Conservation (phyloP, 2,797 vertebrate genomes). For the Sebastes trivittatus region DNA sequence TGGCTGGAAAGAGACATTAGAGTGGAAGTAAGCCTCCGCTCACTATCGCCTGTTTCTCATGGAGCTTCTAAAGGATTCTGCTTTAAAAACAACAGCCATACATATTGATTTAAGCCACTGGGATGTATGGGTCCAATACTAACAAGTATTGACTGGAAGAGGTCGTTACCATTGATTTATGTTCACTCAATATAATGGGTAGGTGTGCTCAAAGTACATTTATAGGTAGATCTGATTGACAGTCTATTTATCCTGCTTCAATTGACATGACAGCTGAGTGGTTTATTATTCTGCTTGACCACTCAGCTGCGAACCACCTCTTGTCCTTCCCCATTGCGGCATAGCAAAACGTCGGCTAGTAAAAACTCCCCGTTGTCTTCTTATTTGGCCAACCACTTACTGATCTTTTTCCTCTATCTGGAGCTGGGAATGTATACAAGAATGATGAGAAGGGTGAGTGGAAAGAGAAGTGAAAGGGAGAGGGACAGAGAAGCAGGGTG, state of each 20-base stretch:
- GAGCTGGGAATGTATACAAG: background rate
- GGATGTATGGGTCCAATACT: conserved; percentile 71
- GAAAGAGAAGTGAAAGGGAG: conserved; percentile 1
- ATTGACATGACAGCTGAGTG: conserved; percentile 74
- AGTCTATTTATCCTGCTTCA: conserved; percentile 75
- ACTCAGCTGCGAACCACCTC: conserved; percentile 59
- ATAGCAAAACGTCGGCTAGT: conserved; percentile 39
- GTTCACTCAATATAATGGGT: conserved; percentile 78
- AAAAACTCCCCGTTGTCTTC: conserved; percentile 52
- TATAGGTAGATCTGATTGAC: conserved; percentile 73
- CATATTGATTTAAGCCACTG: conserved; percentile 69
- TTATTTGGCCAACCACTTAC: conserved; percentile 25
- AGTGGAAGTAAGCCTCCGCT: conserved; percentile 38
- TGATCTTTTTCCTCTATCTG: conserved; percentile 21
- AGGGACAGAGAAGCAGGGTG: conserved; percentile 9
- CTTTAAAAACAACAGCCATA: conserved; percentile 66
- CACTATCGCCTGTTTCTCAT: conserved; percentile 44
- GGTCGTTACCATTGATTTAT: conserved; percentile 76
- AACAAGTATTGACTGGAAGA: conserved; percentile 72
- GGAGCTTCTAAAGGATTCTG: conserved; percentile 56
- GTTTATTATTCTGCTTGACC: conserved; percentile 75
- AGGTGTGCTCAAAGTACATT: conserved; percentile 73
- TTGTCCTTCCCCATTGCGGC: conserved; percentile 39
- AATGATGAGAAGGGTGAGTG: conserved; percentile 19
- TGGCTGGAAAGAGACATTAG: conserved; percentile 59